These are phyloP conservation scores for Mylabris phalerata DNA, from an alignment of 1,140 invertebrate species.

Conservation along the genomic window DNA sequence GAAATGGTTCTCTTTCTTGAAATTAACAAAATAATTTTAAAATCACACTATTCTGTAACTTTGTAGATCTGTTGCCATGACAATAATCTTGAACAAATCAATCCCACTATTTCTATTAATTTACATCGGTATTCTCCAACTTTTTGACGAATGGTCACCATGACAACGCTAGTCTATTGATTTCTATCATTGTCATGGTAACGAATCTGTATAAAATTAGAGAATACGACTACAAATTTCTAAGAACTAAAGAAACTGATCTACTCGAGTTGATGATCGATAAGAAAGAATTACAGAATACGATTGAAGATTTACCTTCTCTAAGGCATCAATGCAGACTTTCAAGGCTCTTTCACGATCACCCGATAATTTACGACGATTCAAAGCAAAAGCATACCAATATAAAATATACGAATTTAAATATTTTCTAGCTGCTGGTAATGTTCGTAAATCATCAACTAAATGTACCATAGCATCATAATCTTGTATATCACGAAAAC, in stretches of 20 bases:
- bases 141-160: no score
- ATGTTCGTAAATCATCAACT: conserved; percentile 89
- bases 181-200: no score
- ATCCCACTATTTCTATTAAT: not conserved
- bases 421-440: conserved; percentile 86
- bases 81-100: not conserved
- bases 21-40: conserved; percentile 11
- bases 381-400: conserved; percentile 95
- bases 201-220: no score
- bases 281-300: no score
- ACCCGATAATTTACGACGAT: conserved; percentile 86
- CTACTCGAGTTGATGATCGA: no score
- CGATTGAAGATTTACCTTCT: conserved; percentile 48
- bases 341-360: conserved; percentile 90
- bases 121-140: no score
- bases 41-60: not conserved
- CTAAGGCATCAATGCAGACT: conserved; percentile 84
- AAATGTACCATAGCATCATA: conserved; percentile 98
- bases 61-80: not conserved
- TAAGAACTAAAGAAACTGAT: no score
- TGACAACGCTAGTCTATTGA: no score
- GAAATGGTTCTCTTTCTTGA: conserved; percentile 79
- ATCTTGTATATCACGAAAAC: conserved; percentile 89
- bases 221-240: no score
- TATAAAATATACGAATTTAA: conserved; percentile 86